Percentiles rank a stretch among this genome's conserved stretches.
These are phyloP conservation scores for Loris lydekkerianus DNA, from an alignment of 2,797 vertebrate species.

Conservation along the genomic window DNA sequence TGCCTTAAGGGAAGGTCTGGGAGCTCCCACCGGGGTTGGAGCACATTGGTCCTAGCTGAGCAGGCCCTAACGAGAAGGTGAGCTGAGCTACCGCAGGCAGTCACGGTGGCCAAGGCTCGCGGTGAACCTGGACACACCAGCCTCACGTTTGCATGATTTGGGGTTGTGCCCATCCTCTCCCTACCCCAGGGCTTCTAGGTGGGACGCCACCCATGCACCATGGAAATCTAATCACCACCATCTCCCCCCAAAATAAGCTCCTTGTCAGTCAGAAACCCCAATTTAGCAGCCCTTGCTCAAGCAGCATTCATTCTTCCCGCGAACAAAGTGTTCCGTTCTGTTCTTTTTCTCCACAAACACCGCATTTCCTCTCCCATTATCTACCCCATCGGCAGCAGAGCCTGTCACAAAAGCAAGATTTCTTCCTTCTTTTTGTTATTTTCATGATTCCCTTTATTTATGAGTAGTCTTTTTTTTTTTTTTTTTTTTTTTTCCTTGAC, in stretches of 20 bases:
- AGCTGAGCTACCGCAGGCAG: accelerated
- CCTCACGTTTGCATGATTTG: background rate
- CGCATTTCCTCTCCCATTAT: slow-evolving; percentile 66
- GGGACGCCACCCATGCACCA: background rate
- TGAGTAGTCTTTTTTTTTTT: background rate
- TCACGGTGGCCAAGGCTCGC: accelerated
- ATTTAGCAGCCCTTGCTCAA: background rate
- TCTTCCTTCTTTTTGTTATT: slow-evolving; percentile 41
- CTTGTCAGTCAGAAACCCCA: slow-evolving; percentile 7
- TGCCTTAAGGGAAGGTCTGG: background rate
- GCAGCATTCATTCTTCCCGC: background rate
- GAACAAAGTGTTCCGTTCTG: slow-evolving; percentile 55
- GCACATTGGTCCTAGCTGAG: background rate
- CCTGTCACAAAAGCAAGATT: slow-evolving; percentile 22
- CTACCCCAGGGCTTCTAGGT: background rate
- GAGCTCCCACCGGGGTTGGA: background rate
- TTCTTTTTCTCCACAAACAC: slow-evolving; percentile 63
- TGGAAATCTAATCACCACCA: slow-evolving; percentile 34
- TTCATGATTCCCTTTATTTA: slow-evolving; percentile 56
- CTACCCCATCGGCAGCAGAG: slow-evolving; percentile 56
- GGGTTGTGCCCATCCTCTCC: background rate
- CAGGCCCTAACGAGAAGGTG: background rate
- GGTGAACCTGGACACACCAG: background rate
- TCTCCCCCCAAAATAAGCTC: slow-evolving; percentile 29
- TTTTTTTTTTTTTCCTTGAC: background rate